These are phyloP conservation scores for Orussus abietinus DNA, from an alignment of 1,140 invertebrate genomes.

Conservation along the genomic window DNA sequence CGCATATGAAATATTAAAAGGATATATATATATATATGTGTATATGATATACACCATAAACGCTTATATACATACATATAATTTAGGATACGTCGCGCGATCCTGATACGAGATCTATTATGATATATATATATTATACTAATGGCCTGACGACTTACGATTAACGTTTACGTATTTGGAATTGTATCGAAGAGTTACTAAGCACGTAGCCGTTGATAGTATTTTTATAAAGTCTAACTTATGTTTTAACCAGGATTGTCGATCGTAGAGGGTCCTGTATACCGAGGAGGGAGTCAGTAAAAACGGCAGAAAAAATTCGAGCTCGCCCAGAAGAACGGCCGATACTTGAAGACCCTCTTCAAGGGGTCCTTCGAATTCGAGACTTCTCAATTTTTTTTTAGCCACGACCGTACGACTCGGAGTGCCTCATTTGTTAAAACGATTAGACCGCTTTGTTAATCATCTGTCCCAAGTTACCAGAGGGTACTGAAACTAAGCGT, in stretches of 20 bases:
- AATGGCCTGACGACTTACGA: constrained; percentile 19
- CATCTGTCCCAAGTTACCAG: too few relatives aligned
- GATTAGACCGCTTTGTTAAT: too few relatives aligned
- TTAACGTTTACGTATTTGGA: constrained; percentile 15
- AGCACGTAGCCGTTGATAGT: constrained; percentile 33
- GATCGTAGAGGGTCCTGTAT: background rate
- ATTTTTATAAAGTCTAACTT: constrained; percentile 44
- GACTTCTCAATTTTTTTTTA: constrained; percentile 19
- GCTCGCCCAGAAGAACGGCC: too few relatives aligned
- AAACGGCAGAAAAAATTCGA: constrained; percentile 1
- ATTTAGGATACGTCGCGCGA: too few relatives aligned
- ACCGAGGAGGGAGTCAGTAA: background rate
- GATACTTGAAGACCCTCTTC: too few relatives aligned
- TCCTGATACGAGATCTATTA: too few relatives aligned
- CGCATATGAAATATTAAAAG: constrained; percentile 19
- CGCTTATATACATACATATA: too few relatives aligned
- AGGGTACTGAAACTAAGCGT: too few relatives aligned
- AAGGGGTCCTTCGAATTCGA: constrained; percentile 19
- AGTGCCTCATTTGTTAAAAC: too few relatives aligned
- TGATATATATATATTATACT: constrained; percentile 13
- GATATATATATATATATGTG: too few relatives aligned
- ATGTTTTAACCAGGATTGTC: constrained; percentile 24
- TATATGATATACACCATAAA: too few relatives aligned
- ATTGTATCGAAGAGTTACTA: constrained; percentile 30
- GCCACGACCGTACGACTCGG: too few relatives aligned